Evolutionary conservation across 2,113 vertebrate species (phyloP), one percentile per base, ranked within the genome.

Genomic region (Oncorhynchus gorbuscha): DNA sequence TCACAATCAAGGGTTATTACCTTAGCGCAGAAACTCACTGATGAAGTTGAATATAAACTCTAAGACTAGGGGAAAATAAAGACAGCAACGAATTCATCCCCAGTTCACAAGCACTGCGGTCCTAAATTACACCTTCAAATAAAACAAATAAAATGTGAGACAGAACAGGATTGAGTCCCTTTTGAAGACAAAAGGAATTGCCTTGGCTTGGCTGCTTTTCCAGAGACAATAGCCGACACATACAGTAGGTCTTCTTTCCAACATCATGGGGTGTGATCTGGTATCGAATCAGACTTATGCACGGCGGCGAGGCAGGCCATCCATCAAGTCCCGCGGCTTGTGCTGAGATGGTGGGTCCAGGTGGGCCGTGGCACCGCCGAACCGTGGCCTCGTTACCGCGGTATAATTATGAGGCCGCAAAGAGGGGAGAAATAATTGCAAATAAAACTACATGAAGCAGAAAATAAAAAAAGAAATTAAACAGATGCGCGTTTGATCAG

Each of bases 371-470:
- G 79, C 90, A 76, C 75, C 87, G 85, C 5, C 89, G 85, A 93
- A 93, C 89, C 93, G 86, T 91, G 85, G 85, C 88, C 89, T 93
- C 91, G 90, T 93, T 94, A 93, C 88, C 83, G 87, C 84, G 74
- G 76, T 32, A 85, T 89, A 80, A 83, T 93, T 92, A 94, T 89
- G 91, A 92, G 87, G 83, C 88, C 79, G 75, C 88, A 81, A 90
- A 91, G 85, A 90, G 89, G 84, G 84, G 83, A 82, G 86, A 82
- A 92, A 93, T 93, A 87, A 94, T 91, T 92, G 93, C 91, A 90
- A 93, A 94, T 94, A 94, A 94, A 94, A 94, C 80, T 89, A 93
- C 88, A 90, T 89, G 92, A 93, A 91, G 93, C 93, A 93, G 94
- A 94, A 94, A 94, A 94, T 93, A 93, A 93, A 92, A 91, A 87